phyloP scores from a whole-genome alignment of 1,140 invertebrate genomes.

The Atta texana region DNA sequence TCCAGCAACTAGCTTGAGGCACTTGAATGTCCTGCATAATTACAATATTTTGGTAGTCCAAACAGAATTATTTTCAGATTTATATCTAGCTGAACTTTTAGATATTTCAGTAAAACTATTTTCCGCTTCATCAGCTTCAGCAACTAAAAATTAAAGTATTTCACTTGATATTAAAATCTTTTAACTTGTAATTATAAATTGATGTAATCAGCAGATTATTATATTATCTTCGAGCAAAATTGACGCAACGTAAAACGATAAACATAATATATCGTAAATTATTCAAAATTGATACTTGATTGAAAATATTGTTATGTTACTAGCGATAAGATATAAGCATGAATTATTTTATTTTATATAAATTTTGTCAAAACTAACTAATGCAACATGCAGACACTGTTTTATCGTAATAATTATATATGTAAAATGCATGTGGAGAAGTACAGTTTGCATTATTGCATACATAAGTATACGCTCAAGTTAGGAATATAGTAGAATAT shows the following conservation, averaged over 20 bases:
- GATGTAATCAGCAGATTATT: neutral
- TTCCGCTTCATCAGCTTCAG: neutral
- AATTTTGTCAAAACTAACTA: conserved; percentile 32
- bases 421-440: conserved; percentile 24
- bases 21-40: no score
- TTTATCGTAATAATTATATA: conserved; percentile 34
- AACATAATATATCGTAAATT: neutral
- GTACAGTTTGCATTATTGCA: conserved; percentile 23
- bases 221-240: neutral
- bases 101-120: no score
- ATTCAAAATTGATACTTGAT: neutral
- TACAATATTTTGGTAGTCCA: no score
- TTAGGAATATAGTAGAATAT: conserved; percentile 33
- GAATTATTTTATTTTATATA: conserved; percentile 23
- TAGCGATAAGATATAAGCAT: conserved; percentile 1
- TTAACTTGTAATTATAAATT: conserved; percentile 1
- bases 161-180: neutral
- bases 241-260: neutral
- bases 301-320: neutral
- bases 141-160: conserved; percentile 1
- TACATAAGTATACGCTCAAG: conserved; percentile 32
- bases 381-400: neutral
- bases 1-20: no score
- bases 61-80: no score
- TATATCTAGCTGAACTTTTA: no score